Percentiles rank a stretch among this genome's conserved stretches.
Conservation (phyloP, 1,140 invertebrate genomes). For the Heliconius congener region DNA sequence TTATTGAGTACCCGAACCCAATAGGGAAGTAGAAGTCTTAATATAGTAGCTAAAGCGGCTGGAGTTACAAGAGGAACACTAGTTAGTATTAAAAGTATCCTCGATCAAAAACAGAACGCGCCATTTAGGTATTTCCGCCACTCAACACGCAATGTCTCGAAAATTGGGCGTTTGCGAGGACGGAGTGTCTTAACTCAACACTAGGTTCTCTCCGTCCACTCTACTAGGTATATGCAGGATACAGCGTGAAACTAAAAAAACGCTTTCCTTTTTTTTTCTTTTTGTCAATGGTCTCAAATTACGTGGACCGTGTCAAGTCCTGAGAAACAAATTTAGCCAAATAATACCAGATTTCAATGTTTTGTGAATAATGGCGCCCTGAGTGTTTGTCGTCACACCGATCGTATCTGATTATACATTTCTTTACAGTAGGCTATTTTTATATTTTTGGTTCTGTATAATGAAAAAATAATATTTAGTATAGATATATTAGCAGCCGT, state of each 20-base stretch:
- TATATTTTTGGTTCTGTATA: slow-evolving; percentile 21
- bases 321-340: neutral
- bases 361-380: slow-evolving; percentile 42
- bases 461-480: neutral
- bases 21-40: too few species aligned
- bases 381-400: slow-evolving; percentile 41
- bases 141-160: neutral
- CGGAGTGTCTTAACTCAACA: neutral
- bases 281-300: slow-evolving; percentile 1
- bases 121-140: neutral
- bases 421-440: neutral
- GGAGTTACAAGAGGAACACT: neutral
- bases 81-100: neutral
- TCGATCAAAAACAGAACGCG: neutral
- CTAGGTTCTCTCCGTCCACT: neutral
- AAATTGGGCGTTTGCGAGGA: neutral
- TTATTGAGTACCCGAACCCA: too few species aligned
- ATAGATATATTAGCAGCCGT: neutral
- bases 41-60: too few species aligned
- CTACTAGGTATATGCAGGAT: neutral
- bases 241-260: neutral
- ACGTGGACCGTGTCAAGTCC: slow-evolving; percentile 11
- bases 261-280: neutral
- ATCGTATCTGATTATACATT: slow-evolving; percentile 27
- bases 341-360: slow-evolving; percentile 24